A percentile compares a stretch with the other conserved stretches of the same genome.
Conservation (phyloP, 2,113 vertebrate species). For the Neolamprologus devosi region DNA sequence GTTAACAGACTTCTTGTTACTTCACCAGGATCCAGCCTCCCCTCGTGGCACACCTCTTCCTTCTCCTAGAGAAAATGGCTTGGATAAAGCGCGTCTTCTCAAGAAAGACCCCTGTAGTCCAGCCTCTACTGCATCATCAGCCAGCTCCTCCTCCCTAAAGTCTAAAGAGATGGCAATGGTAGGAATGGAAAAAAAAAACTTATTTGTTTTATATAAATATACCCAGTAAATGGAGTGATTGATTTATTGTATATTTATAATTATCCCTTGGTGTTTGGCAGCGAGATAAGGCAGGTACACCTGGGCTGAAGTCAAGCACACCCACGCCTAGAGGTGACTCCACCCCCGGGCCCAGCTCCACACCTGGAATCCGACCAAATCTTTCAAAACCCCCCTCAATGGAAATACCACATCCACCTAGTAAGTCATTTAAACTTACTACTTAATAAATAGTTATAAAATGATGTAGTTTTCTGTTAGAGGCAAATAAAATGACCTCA, state of each 20-base stretch:
- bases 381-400: constrained; percentile 87
- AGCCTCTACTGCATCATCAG: constrained; percentile 88
- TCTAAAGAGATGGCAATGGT: constrained; percentile 78
- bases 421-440: constrained; percentile 58
- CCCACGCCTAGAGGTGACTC: constrained; percentile 90
- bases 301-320: constrained; percentile 90
- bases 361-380: constrained; percentile 83
- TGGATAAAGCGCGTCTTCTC: constrained; percentile 85
- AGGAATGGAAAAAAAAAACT: not conserved
- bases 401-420: constrained; percentile 89
- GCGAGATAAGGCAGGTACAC: constrained; percentile 93
- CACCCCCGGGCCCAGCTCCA: constrained; percentile 86
- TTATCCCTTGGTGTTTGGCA: constrained; percentile 47
- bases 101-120: constrained; percentile 95
- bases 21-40: constrained; percentile 80
- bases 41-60: constrained; percentile 89
- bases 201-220: not conserved
- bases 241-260: not conserved
- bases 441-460: not conserved
- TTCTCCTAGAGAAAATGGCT: constrained; percentile 88
- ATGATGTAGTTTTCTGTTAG: not conserved
- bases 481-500: not conserved
- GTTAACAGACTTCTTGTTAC: not conserved
- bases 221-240: not conserved
- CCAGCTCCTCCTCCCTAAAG: constrained; percentile 94